Conservation (phyloP, 23 tunicate genomes). For the Oikopleura dioica region DNA sequence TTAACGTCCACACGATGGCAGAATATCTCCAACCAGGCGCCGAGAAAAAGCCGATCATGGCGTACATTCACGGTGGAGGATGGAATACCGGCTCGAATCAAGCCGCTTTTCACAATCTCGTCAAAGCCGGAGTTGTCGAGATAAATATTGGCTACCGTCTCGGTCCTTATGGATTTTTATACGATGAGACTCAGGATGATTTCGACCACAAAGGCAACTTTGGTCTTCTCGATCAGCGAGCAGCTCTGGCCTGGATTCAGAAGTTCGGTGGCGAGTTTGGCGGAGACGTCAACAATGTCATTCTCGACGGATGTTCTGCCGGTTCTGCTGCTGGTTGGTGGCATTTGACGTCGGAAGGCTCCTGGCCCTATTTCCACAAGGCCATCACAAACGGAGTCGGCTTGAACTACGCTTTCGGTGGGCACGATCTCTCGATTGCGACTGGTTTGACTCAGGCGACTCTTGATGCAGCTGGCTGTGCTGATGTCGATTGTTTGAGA, state of each 20-base stretch:
- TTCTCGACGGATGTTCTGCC: background rate
- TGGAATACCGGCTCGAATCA: background rate
- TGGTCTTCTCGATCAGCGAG: background rate
- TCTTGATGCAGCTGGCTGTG: no score
- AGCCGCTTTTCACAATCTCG: background rate
- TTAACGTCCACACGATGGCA: background rate
- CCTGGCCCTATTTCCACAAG: background rate
- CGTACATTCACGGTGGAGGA: conserved; percentile 2
- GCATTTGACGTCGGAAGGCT: background rate
- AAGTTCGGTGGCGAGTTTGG: background rate
- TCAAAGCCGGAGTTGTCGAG: background rate
- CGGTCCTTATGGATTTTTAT: background rate
- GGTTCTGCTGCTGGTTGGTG: background rate
- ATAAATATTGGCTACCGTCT: conserved; percentile 9
- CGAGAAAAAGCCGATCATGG: background rate
- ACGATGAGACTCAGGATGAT: background rate
- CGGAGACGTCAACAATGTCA: background rate
- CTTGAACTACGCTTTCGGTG: background rate
- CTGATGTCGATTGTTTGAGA: no score
- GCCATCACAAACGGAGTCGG: conserved; percentile 5
- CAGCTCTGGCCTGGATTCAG: background rate
- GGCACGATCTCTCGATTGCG: no score
- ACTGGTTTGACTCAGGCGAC: no score
- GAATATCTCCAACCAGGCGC: background rate
- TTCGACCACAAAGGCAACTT: background rate